phyloP scores from a whole-genome alignment of 2,888 invertebrate species.

The Onthophagus sagittarius region DNA sequence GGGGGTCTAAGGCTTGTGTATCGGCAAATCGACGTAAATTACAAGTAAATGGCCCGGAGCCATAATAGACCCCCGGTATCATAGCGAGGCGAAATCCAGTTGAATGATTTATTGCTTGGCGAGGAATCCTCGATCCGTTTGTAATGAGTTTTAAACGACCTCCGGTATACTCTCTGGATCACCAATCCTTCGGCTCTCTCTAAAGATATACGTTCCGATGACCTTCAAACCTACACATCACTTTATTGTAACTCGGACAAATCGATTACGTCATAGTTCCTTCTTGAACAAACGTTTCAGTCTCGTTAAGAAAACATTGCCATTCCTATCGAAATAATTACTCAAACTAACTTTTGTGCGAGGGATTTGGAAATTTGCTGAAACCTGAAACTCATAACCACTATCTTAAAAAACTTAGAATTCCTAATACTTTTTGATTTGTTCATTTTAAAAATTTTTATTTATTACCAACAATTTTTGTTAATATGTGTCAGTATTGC shows the following conservation, averaged over 20 bases:
- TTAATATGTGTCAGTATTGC: too few species aligned
- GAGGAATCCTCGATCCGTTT: neutral
- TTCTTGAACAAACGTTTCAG: too few species aligned
- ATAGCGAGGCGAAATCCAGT: neutral
- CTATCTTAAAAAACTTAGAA: too few species aligned
- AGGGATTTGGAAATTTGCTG: too few species aligned
- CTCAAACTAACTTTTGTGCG: too few species aligned
- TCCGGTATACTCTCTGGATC: neutral
- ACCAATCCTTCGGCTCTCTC: neutral
- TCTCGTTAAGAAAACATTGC: neutral
- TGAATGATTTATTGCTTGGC: constrained; percentile 11
- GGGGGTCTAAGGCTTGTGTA: constrained; percentile 3
- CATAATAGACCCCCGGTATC: constrained; percentile 4
- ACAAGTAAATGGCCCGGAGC: constrained; percentile 3
- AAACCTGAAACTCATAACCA: too few species aligned
- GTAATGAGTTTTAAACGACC: constrained; percentile 13
- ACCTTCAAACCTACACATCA: neutral
- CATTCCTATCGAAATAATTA: neutral
- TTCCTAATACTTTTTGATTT: too few species aligned
- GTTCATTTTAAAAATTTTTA: too few species aligned
- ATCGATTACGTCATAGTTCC: too few species aligned
- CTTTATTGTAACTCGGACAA: too few species aligned
- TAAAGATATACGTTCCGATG: neutral
- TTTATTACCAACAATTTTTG: too few species aligned
- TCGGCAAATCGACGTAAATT: constrained; percentile 13